phyloP scores from a whole-genome alignment of 2,888 invertebrate species.

The Homarus gammarus region DNA sequence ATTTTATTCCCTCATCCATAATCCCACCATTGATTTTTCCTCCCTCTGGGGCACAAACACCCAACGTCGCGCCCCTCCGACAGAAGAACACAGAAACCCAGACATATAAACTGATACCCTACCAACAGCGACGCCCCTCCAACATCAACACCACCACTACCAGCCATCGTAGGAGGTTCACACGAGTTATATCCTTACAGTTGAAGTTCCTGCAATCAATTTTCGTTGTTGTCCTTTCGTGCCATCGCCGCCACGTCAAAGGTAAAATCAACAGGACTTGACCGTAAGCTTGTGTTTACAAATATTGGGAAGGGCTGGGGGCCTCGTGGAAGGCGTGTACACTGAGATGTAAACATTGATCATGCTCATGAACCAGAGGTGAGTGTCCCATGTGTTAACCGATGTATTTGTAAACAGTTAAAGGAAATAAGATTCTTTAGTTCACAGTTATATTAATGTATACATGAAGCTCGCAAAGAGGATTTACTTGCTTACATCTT shows the following conservation, averaged over 20 bases:
- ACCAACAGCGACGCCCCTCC: neutral
- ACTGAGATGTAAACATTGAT: too few species aligned
- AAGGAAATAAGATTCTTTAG: too few species aligned
- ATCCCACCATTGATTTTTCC: neutral
- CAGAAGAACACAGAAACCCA: too few species aligned
- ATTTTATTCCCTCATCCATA: constrained; percentile 15
- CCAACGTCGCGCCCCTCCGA: too few species aligned
- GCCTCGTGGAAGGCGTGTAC: neutral
- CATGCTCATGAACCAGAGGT: too few species aligned
- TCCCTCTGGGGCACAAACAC: neutral
- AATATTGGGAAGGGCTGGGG: neutral
- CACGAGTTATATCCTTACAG: too few species aligned
- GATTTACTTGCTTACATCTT: too few species aligned
- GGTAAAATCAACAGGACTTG: constrained; percentile 38
- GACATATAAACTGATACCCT: neutral
- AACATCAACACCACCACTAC: neutral
- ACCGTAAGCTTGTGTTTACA: constrained; percentile 33
- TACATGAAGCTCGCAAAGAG: too few species aligned
- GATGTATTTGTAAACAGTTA: too few species aligned
- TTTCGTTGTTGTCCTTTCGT: neutral
- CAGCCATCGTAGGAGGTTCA: too few species aligned
- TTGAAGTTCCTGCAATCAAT: neutral
- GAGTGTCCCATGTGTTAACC: too few species aligned
- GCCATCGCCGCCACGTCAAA: neutral
- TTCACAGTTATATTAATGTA: too few species aligned